Base-by-base conservation (phyloP, 2,888 invertebrate genomes). In the Hyppa rectilinea region DNA sequence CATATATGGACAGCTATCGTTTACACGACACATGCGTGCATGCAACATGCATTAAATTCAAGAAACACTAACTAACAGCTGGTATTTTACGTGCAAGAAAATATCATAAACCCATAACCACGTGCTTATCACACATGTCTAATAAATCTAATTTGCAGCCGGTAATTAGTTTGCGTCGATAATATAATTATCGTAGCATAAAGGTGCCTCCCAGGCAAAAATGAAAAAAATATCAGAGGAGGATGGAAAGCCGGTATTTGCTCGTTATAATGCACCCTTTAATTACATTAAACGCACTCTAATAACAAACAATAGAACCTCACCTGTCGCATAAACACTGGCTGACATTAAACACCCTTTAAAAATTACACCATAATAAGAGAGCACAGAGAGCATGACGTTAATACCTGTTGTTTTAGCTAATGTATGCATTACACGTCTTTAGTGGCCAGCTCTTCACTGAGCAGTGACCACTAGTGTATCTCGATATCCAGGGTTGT, bases 401-500 rank as follows among this genome's bases (percentile, higher is more conserved):
- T 34, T 58, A 53, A 63, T 81, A 77, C 78, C 78, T 81, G 81
- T 65, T 66, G 71, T 76, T 56, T 63, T 68, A 74, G 34, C 52
- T 75, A 78, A 76, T 74, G 70, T 81, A 81, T 79, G 70, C 71
- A 62, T 61, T 60, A 49, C 76, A 68, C 79, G 84, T 72, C 70
- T 68, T 61, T 63, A 62, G 52, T 66, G 73, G 77, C 56, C 81
- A 71, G 63, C 64, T 69, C 68, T 43, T 49, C 63, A 61, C 58
- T 62, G 34, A 61, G 53, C 80, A 58, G 29, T 50, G 45, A 58
- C 38, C 55, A 69, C 56, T 69, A 76, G 40, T 45, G 53, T 78
- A 70, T 71, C 77, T 67, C 78, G 43, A 84, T 75, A 78, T 60
- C 69, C 78, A 82, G 82, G 84, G 84, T 75, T 84, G 81, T 68